Conservation (phyloP, 2,888 invertebrate genomes). For the Leucozona laternaria region DNA sequence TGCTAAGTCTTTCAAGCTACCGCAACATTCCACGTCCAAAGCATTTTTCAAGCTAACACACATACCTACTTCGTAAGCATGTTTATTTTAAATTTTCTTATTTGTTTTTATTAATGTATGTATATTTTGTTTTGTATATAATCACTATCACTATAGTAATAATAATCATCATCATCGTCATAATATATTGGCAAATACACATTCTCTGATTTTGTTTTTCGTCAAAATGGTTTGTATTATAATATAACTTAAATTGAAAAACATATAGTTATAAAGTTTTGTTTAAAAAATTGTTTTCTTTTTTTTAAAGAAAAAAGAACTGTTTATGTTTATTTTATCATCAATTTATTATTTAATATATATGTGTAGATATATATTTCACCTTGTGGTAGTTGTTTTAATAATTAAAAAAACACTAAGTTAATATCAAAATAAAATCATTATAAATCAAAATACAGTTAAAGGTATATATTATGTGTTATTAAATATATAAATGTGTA, state of each 20-base stretch:
- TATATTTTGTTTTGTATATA: constrained; percentile 72
- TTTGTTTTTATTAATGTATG: constrained; percentile 52
- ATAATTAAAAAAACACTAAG: constrained; percentile 71
- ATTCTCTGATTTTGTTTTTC: not conserved
- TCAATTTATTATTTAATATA: constrained; percentile 34
- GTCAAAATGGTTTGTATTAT: constrained; percentile 26
- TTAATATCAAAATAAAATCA: constrained; percentile 68
- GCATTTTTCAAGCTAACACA: constrained; percentile 37
- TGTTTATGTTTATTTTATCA: constrained; percentile 33
- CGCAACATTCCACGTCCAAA: constrained; percentile 10
- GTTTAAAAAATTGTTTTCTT: not conserved
- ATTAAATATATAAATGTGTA: constrained; percentile 81
- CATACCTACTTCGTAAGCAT: constrained; percentile 37
- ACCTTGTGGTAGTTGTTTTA: constrained; percentile 51
- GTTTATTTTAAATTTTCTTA: not conserved
- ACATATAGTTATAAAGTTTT: constrained; percentile 19
- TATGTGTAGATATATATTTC: constrained; percentile 44
- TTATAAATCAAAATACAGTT: constrained; percentile 56
- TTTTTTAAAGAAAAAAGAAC: constrained; percentile 24
- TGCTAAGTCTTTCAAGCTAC: constrained; percentile 6
- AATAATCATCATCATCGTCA: constrained; percentile 50
- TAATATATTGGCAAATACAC: constrained; percentile 69
- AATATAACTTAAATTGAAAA: constrained; percentile 56
- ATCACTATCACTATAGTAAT: constrained; percentile 67
- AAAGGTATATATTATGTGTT: constrained; percentile 78